Evolutionary conservation across 2,888 invertebrate species (phyloP).

Genomic region (Deroplatys truncata): DNA sequence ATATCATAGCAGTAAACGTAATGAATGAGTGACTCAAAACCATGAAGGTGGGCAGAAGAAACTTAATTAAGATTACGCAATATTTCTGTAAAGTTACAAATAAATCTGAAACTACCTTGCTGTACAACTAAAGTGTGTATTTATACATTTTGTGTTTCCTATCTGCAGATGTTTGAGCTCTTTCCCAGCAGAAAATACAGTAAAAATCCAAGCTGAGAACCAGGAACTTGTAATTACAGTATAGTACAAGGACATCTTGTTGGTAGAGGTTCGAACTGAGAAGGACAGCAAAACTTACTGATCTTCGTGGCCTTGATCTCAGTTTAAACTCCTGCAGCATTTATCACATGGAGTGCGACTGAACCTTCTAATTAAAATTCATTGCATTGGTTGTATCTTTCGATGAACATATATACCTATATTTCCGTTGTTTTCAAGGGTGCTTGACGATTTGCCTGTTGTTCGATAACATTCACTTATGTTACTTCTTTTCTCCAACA

Average conservation of each 20-base stretch:
- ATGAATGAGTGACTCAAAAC: no score
- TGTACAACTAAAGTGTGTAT: no score
- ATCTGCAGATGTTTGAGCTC: no score
- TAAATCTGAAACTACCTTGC: no score
- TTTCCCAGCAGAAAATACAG: no score
- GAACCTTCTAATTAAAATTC: not conserved
- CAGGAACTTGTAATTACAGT: not conserved
- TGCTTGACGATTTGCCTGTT: not conserved
- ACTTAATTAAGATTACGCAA: no score
- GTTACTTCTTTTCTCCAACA: no score
- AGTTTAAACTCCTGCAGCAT: not conserved
- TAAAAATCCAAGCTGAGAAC: not conserved
- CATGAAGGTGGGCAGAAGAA: no score
- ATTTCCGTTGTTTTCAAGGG: not conserved
- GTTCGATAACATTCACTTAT: no score
- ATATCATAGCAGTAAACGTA: no score
- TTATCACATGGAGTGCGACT: not conserved
- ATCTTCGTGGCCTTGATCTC: not conserved
- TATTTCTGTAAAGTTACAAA: no score
- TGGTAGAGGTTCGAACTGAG: not conserved
- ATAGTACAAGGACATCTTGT: not conserved
- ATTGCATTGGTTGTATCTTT: not conserved
- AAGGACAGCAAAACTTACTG: not conserved
- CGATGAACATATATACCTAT: not conserved
- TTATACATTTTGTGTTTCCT: no score